Evolutionary conservation across 1,140 invertebrate genomes (phyloP).

Genomic region (Elysia chlorotica): DNA sequence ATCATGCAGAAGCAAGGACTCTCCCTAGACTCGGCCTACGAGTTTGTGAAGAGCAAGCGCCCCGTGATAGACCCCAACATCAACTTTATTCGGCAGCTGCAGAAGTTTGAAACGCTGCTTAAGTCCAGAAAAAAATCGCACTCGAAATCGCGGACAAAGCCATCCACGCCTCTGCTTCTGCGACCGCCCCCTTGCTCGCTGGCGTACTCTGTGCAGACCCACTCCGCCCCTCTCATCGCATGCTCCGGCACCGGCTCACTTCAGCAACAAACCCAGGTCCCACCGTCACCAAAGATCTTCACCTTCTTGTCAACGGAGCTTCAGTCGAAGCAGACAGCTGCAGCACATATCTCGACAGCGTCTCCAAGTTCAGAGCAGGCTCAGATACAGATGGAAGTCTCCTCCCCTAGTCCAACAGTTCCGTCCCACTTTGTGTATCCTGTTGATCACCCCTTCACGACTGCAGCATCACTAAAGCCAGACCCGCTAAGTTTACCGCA

Average conservation of each 20-base stretch:
- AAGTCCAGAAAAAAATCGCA: too few relatives aligned
- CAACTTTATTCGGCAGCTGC: constrained; percentile 69
- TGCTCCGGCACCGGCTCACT: too few relatives aligned
- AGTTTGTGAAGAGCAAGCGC: constrained; percentile 80
- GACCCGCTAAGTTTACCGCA: too few relatives aligned
- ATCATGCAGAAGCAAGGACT: constrained; percentile 86
- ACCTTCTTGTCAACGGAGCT: too few relatives aligned
- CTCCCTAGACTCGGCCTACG: constrained; percentile 84
- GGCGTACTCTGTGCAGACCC: neutral
- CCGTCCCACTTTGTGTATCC: neutral
- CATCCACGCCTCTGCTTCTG: neutral
- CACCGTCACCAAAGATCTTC: neutral
- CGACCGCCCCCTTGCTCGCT: neutral
- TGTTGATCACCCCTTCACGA: neutral
- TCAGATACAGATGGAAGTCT: neutral
- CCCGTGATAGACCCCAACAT: constrained; percentile 89
- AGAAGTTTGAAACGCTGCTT: constrained; percentile 64
- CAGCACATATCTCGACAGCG: neutral
- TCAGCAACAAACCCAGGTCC: too few relatives aligned
- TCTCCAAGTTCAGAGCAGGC: neutral
- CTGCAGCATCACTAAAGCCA: neutral
- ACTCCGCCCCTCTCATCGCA: too few relatives aligned
- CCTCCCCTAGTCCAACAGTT: neutral
- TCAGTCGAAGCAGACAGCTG: neutral
- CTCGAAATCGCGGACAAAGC: too few relatives aligned